phyloP scores from a whole-genome alignment of 2,888 invertebrate species.

The Mamestra brassicae region DNA sequence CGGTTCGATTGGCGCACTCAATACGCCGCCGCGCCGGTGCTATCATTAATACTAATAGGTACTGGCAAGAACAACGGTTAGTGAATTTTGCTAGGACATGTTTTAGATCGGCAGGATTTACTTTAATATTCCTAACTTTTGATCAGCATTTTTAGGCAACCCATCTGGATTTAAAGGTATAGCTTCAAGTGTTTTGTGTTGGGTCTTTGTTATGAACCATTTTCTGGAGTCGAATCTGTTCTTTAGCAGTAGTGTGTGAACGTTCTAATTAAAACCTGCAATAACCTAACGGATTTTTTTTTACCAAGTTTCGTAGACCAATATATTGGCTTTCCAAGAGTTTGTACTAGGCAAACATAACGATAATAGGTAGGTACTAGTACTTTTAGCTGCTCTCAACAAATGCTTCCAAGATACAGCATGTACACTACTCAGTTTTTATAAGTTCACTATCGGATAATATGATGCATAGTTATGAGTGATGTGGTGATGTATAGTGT shows the following conservation, averaged over 20 bases:
- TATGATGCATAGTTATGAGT: neutral
- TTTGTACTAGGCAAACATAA: neutral
- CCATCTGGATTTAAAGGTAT: no score
- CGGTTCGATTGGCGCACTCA: slow-evolving; percentile 72
- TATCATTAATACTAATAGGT: slow-evolving; percentile 73
- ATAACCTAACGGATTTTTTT: no score
- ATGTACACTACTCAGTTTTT: neutral
- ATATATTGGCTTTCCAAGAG: neutral
- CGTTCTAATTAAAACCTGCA: no score
- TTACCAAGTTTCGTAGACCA: no score
- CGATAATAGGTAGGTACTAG: no score
- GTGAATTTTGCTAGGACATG: neutral
- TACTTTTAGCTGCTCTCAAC: neutral
- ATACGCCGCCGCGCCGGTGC: slow-evolving; percentile 64
- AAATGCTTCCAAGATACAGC: neutral
- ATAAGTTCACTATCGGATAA: neutral
- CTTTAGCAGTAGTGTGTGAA: no score
- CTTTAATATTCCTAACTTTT: no score
- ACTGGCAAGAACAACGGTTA: slow-evolving; percentile 36
- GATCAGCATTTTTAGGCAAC: no score
- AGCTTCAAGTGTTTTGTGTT: no score
- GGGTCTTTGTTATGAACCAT: no score
- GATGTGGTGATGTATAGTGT: no score
- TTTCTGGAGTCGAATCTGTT: no score
- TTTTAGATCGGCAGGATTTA: neutral